phyloP scores from a whole-genome alignment of 2,888 invertebrate species.

The Tenthredo scrophulariae region DNA sequence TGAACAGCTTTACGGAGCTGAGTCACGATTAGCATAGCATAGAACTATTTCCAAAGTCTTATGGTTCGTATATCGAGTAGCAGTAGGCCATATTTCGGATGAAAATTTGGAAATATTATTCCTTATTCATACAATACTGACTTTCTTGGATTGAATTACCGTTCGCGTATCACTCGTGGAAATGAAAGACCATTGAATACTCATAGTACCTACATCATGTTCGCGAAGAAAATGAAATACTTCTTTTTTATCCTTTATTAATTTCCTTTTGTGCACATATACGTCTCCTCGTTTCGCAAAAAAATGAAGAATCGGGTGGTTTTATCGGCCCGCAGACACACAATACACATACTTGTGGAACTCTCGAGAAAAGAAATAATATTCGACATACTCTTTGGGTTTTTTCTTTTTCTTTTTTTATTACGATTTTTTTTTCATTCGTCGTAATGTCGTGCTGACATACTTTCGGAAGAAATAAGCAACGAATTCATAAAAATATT shows the following conservation, averaged over 20 bases:
- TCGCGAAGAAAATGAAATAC: conserved; percentile 23
- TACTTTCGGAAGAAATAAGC: not conserved
- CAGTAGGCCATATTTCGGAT: not conserved
- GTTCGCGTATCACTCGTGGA: not conserved
- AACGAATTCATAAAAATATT: conserved; percentile 8
- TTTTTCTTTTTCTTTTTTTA: not conserved
- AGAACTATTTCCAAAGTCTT: not conserved
- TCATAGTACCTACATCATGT: not conserved
- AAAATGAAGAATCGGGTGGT: not conserved
- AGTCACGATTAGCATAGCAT: not conserved
- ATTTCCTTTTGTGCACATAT: conserved; percentile 1
- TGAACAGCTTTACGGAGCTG: not conserved
- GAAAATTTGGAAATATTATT: not conserved
- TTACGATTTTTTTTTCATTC: not conserved
- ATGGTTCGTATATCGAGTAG: not conserved
- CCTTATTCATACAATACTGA: not conserved
- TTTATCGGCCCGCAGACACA: conserved; percentile 9
- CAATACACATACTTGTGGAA: conserved; percentile 6
- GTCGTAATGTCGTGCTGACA: not conserved
- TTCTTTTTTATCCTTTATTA: conserved; percentile 13
- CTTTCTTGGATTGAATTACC: not conserved
- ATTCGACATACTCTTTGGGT: not conserved
- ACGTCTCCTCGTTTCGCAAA: not conserved
- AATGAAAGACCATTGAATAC: not conserved
- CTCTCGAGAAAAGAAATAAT: not conserved